These are phyloP conservation scores for Macrosteles quadrilineatus DNA, from an alignment of 1,140 invertebrate species.

Conservation along the genomic window DNA sequence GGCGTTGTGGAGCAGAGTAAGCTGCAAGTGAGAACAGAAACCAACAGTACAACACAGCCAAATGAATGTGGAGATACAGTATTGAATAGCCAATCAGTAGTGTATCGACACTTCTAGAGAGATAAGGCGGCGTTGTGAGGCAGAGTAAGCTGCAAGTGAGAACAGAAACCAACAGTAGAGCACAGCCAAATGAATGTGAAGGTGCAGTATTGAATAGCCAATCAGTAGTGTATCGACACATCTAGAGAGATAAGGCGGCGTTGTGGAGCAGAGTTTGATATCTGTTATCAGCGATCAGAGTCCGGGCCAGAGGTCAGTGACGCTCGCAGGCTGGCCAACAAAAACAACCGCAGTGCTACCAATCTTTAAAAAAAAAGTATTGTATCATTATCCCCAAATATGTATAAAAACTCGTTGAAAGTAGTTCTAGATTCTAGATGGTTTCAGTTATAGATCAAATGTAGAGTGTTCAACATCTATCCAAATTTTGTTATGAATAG, in stretches of 20 bases:
- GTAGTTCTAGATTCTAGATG: too few relatives aligned
- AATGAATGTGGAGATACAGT: too few relatives aligned
- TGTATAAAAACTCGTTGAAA: too few relatives aligned
- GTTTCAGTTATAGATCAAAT: too few relatives aligned
- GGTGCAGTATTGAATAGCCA: neutral
- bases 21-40: neutral
- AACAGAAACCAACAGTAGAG: neutral
- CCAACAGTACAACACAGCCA: neutral
- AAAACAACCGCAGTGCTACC: too few relatives aligned
- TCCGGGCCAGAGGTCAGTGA: slow-evolving; percentile 15
- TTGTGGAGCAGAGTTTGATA: neutral
- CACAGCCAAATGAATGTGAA: too few relatives aligned
- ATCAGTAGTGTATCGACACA: slow-evolving; percentile 7
- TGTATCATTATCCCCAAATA: too few relatives aligned
- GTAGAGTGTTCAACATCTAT: too few relatives aligned
- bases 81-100: slow-evolving; percentile 1
- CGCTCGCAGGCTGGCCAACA: slow-evolving; percentile 2
- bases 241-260: neutral
- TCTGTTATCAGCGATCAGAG: neutral
- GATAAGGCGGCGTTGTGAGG: neutral
- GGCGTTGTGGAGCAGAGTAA: neutral
- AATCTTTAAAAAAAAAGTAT: too few relatives aligned
- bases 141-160: neutral
- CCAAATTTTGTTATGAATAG: too few relatives aligned
- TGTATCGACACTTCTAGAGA: neutral